Evolutionary conservation across 2,113 vertebrate genomes (phyloP), one percentile per base, ranked within the genome.

Genomic region (Malurus elegans): DNA sequence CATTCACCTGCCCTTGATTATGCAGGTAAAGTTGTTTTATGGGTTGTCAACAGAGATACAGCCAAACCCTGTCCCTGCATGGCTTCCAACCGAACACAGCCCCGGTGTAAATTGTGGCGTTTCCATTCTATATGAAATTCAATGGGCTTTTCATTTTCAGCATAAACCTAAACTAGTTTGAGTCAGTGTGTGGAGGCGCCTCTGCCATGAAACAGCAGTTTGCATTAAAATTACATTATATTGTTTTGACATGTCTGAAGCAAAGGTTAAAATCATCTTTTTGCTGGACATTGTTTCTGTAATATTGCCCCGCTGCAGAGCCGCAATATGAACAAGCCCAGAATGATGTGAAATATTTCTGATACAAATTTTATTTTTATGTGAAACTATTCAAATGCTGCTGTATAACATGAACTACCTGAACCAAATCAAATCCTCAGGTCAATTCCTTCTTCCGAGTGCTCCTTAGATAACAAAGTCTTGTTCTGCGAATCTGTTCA

Each of bases 351-450:
- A 98, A 98, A 98, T 98, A 98, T 98, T 98, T 98, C 98, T 98
- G 98, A 98, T 98, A 98, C 97, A 98, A 98, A 98, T 98, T 98
- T 98, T 98, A 99, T 98, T 98, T 98, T 98, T 98, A 98, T 98
- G 98, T 98, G 98, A 98, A 98, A 98, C 97, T 98, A 98, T 99
- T 98, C 98, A 98, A 97, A 98, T 98, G 97, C 96, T 80, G 93
- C 98, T 98, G 97, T 98, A 97, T 97, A 97, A 97, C 97, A 98
- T 98, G 98, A 98, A 98, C 98, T 97, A 98, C 98, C 98, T 98
- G 98, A 99, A 98, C 98, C 98, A 98, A 98, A 99, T 99, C 98
- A 98, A 99, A 99, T 98, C 98, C 98, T 97, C 95, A 97, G 98
- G 98, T 99, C 98, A 99, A 98, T 97, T 97, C 97, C 97, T 98